Conservation (phyloP, 2,113 vertebrate species). For the Mungos mungo region DNA sequence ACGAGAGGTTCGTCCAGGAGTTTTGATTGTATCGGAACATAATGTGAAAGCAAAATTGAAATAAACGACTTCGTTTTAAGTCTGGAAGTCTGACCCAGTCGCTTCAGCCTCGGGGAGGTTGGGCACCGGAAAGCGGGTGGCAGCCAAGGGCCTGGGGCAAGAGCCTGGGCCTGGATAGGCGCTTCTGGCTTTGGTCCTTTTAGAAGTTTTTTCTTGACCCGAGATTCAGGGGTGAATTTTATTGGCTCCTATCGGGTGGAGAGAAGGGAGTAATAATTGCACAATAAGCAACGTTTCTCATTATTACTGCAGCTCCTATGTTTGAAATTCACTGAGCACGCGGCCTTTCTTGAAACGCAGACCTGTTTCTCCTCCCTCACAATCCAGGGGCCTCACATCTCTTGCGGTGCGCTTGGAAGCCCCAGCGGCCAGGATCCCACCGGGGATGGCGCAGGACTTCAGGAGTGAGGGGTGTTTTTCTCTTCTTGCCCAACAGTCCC, state of each 20-base stretch:
- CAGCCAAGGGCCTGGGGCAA: fast-evolving
- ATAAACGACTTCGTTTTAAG: conserved; percentile 76
- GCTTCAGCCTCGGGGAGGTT: not conserved
- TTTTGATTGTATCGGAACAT: conserved; percentile 83
- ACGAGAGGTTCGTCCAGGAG: conserved; percentile 79
- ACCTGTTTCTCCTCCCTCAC: fast-evolving
- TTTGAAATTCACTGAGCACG: conserved; percentile 22
- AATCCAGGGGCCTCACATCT: not conserved
- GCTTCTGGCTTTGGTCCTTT: no score
- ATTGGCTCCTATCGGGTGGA: conserved; percentile 83
- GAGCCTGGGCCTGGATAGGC: not conserved
- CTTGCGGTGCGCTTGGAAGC: not conserved
- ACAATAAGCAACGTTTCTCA: conserved; percentile 83
- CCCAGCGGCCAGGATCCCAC: fast-evolving
- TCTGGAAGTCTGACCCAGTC: conserved; percentile 54
- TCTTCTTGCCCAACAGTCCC: not conserved
- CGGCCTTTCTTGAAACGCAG: not conserved
- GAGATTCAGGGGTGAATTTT: conserved; percentile 82
- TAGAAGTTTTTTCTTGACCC: not conserved
- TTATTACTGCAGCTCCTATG: conserved; percentile 77
- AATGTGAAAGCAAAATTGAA: conserved; percentile 84
- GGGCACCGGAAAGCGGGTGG: not conserved
- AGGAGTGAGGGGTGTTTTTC: not conserved
- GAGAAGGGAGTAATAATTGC: conserved; percentile 79
- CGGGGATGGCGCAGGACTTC: fast-evolving